These are phyloP conservation scores for Ceratothoa steindachneri DNA, from an alignment of 2,888 invertebrate species.

Conservation along the genomic window DNA sequence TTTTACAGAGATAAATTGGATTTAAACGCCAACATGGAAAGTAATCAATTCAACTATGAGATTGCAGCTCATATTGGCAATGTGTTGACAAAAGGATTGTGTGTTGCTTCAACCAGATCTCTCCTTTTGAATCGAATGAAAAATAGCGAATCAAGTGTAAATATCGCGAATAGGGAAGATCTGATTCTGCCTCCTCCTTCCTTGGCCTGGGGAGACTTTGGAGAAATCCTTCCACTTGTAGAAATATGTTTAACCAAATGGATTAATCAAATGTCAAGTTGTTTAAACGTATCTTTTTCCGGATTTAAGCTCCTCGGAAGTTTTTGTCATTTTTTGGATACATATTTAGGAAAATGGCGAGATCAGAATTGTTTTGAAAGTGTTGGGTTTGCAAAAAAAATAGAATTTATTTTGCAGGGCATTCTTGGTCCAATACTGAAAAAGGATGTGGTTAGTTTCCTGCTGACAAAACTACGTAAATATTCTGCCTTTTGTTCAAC, in stretches of 20 bases:
- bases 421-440: conserved; percentile 19
- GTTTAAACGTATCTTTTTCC: conserved; percentile 11
- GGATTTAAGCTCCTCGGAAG: conserved; percentile 34
- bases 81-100: conserved; percentile 50
- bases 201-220: conserved; percentile 28
- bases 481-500: conserved; percentile 32
- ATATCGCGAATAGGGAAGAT: conserved; percentile 46
- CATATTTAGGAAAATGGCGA: conserved; percentile 34
- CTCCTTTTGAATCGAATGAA: conserved; percentile 24
- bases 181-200: conserved; percentile 29
- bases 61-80: conserved; percentile 60
- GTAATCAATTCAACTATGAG: conserved; percentile 57
- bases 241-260: conserved; percentile 37
- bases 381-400: conserved; percentile 5
- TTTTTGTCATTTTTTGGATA: conserved; percentile 26
- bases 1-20: conserved; percentile 62
- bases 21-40: conserved; percentile 55
- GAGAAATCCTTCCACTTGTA: conserved; percentile 18
- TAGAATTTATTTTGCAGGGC: conserved; percentile 18
- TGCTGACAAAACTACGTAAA: conserved; percentile 10
- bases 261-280: conserved; percentile 21
- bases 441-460: not conserved
- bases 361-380: conserved; percentile 27
- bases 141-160: conserved; percentile 47
- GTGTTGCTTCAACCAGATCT: conserved; percentile 39